A percentile compares a stretch with the other conserved stretches of the same genome.
These are phyloP conservation scores for Limosa lapponica DNA, from an alignment of 2,797 vertebrate species.

Conservation along the genomic window DNA sequence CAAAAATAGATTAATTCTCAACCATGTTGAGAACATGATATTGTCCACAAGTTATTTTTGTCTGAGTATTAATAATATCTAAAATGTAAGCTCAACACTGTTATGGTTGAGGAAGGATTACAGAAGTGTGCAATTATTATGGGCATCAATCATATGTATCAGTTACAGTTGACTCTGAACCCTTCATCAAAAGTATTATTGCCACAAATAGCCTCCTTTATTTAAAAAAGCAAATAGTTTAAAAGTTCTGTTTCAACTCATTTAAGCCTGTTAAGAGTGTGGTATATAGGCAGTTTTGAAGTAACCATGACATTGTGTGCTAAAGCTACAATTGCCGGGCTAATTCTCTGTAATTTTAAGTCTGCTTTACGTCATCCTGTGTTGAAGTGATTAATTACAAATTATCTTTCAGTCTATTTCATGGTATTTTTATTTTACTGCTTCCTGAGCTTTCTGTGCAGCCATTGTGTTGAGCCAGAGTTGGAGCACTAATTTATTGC, in stretches of 20 bases:
- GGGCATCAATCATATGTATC: conserved; percentile 17
- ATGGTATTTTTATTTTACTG: neutral
- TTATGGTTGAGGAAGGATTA: conserved; percentile 21
- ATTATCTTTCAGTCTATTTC: neutral
- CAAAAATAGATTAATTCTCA: conserved; percentile 28
- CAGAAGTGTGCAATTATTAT: conserved; percentile 24
- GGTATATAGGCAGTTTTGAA: conserved; percentile 12
- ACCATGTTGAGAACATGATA: neutral
- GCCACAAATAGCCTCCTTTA: conserved; percentile 30
- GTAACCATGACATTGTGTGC: neutral
- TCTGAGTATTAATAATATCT: neutral
- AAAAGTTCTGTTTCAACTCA: conserved; percentile 6
- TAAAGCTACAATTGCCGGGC: neutral
- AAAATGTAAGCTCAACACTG: neutral
- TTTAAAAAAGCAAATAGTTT: conserved; percentile 9
- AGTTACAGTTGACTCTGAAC: neutral
- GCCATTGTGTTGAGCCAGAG: neutral
- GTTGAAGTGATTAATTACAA: conserved; percentile 35
- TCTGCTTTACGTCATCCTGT: neutral
- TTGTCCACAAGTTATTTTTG: conserved; percentile 54
- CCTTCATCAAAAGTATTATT: conserved; percentile 22
- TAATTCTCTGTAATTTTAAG: conserved; percentile 7
- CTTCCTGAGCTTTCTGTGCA: neutral
- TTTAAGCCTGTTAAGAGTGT: conserved; percentile 37
- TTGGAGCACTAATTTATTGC: neutral